Evolutionary conservation across 2,113 vertebrate species (phyloP).

Genomic region (Mellivora capensis): DNA sequence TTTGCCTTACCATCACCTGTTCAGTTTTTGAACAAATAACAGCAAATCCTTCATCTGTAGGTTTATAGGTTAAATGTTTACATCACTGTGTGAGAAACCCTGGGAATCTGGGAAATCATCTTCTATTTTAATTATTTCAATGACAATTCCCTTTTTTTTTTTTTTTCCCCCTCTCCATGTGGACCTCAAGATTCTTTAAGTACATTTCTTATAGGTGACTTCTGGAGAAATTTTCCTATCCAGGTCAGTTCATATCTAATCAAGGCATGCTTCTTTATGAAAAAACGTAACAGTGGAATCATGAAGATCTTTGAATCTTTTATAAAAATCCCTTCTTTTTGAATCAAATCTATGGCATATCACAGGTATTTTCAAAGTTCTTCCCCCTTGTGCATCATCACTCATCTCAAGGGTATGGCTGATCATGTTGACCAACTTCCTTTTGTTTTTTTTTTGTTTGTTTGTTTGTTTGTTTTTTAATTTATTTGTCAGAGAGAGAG

Average conservation of each 20-base stretch:
- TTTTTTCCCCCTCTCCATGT: neutral
- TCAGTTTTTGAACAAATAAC: neutral
- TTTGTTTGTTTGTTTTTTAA: too few relatives aligned
- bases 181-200: neutral
- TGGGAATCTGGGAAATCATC: neutral
- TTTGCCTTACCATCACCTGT: neutral
- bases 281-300: conserved; percentile 60
- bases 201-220: neutral
- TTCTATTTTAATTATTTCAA: neutral
- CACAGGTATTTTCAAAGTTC: conserved; percentile 89
- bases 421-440: conserved; percentile 90
- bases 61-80: neutral
- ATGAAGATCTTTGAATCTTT: conserved; percentile 83
- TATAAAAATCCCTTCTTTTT: conserved; percentile 86
- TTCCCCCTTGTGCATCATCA: conserved; percentile 86
- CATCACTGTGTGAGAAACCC: neutral
- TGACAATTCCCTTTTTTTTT: neutral
- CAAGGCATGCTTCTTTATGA: neutral
- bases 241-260: neutral
- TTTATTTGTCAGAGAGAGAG: too few relatives aligned
- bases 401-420: conserved; percentile 90
- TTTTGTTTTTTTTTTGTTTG: too few relatives aligned
- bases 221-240: neutral
- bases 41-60: neutral
- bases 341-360: conserved; percentile 92